Evolutionary conservation across 2,113 vertebrate genomes (phyloP), one percentile per base, ranked within the genome.

Genomic region (Lophochroa leadbeateri): DNA sequence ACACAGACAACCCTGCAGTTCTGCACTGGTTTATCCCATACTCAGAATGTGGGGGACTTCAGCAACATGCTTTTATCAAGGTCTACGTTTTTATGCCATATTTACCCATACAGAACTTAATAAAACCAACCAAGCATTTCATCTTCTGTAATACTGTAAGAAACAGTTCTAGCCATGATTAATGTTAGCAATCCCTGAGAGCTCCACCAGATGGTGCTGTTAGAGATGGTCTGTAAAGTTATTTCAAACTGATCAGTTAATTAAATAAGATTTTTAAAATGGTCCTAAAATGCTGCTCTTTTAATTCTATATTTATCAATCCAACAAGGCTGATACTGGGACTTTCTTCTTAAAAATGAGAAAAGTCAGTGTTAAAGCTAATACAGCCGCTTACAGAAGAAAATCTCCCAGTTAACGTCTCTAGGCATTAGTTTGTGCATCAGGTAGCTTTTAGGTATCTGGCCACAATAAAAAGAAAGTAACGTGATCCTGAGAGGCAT

Each of bases 201-300:
- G 69, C 90, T 58, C 57, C 94, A 96, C 69, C 55, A 96, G 95
- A 86, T 96, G 92, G 93, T 90, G 96, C 96, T 96, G 55, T 78
- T 92, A 90, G 88, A 89, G 75, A 77, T 3, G 14, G 17, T 11
- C 84, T 8, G 6, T 9, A 25, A 78, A 74, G 39, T 37, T 9
- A 50, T 9, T 83, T 47, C 41, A 41, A 79, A 39, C 27, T 1
- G 25, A 76, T 35, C 31, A 13, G 6, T 50, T 35, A 37, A 46
- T 2, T 15, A 61, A 80, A 43, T 4, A 19, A n/a, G 23, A 41
- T 24, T 37, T 47, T 47, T 10, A 0, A 35, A 39, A 64, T 20
- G 7, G 11, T 35, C 63, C 44, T 50, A 27, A 69, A 87, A 83
- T 13, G 11, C 31, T 6, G 2, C 21, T 46, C 5, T 49, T 78